phyloP scores from a whole-genome alignment of 2,113 vertebrate genomes.

The Monopterus albus region DNA sequence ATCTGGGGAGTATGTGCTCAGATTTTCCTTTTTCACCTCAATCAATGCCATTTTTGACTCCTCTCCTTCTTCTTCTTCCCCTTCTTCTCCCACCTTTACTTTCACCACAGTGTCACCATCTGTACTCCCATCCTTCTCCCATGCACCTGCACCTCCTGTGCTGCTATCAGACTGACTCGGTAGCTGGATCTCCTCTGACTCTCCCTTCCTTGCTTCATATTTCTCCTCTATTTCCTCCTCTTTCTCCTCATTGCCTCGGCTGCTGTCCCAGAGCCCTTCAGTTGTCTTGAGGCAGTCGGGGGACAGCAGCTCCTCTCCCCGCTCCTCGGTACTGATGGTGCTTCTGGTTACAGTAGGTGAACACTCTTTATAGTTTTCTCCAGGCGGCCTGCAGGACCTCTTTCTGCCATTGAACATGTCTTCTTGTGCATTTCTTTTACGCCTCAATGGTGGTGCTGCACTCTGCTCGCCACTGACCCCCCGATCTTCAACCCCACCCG shows the following conservation, averaged over 20 bases:
- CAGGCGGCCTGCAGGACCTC: constrained; percentile 79
- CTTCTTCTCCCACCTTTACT: constrained; percentile 80
- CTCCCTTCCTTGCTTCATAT: constrained; percentile 68
- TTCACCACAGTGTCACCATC: constrained; percentile 73
- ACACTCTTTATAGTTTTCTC: constrained; percentile 78
- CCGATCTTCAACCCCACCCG: constrained; percentile 43
- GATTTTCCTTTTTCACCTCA: constrained; percentile 90
- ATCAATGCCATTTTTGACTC: constrained; percentile 82
- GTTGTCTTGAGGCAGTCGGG: constrained; percentile 80
- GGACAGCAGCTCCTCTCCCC: constrained; percentile 82
- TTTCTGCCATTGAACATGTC: constrained; percentile 78
- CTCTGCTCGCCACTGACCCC: constrained; percentile 74
- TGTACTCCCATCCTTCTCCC: constrained; percentile 47
- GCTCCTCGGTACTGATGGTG: constrained; percentile 38
- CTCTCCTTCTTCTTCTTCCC: constrained; percentile 69
- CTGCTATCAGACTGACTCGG: constrained; percentile 91
- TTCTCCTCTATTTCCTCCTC: constrained; percentile 61
- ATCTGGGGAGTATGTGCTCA: constrained; percentile 87
- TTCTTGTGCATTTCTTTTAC: constrained; percentile 89
- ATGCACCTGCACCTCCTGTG: constrained; percentile 32
- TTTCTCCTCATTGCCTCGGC: constrained; percentile 14
- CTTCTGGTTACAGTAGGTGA: constrained; percentile 65
- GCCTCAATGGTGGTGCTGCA: constrained; percentile 75
- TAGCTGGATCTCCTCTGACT: constrained; percentile 89
- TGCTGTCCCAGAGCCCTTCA: constrained; percentile 79